Base-by-base conservation (phyloP, 2,888 invertebrate genomes). In the Epinotia brunnichana region DNA sequence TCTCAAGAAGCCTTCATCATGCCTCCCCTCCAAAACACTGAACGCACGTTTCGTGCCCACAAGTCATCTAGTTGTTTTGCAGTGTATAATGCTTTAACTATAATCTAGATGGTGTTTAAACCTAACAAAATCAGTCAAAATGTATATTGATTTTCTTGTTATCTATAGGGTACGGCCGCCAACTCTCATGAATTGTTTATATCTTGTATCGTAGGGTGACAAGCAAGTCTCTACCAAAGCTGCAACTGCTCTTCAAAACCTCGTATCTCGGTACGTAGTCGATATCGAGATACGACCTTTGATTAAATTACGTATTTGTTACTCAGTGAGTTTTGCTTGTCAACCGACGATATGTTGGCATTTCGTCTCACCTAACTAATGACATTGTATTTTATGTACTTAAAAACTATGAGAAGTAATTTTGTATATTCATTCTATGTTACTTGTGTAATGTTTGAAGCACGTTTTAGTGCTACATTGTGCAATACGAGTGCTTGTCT, bases 1-100 rank as follows among this genome's bases (percentile, higher is more conserved):
- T 84, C 84, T 84, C 84, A 84, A 81, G 78, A 77, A 82, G 79
- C 80, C 81, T 80, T 81, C 78, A 60, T 44, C 48, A 57, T 59
- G 63, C 63, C 73, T 69, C 68, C 67, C 72, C 73, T 69, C 75
- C 72, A 21, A 7, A 24, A 72, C 51, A 66, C 59, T 41, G 67
- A 63, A 15, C 48, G 72, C 61, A 67, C 70, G 51, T 10, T 59
- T 24, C 53, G 69, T 61, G 69, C 61, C 39, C 4, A 15, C 57
- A 15, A 73, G 63, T 72, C 67, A 70, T 64, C 68, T 70, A 74
- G 41, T 67, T 74, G 70, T 73, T 48, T 76, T 75, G 59, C 74
- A 54, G 54, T 61, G 56, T 72, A 56, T 48, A 54, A 61, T 60
- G 62, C 56, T 67, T 44, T 72, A 72, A 72, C 56, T 67, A 35